A percentile compares a stretch with the other conserved stretches of the same genome.
These are phyloP conservation scores for Felis chaus DNA, from an alignment of 2,113 vertebrate genomes.

Conservation along the genomic window DNA sequence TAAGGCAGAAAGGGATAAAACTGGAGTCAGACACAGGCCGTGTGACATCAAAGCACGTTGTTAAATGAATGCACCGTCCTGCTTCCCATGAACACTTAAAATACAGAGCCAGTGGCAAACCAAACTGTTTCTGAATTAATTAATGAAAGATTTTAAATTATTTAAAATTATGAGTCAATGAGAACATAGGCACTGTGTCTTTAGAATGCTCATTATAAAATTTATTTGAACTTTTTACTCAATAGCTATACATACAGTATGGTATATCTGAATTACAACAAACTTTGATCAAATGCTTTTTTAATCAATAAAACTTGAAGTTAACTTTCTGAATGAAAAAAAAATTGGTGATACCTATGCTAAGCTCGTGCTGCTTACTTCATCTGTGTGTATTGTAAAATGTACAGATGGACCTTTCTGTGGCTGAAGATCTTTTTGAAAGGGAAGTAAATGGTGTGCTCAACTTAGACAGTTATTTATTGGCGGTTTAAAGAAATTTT, in stretches of 20 bases:
- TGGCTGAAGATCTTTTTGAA: neutral
- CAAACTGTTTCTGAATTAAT: neutral
- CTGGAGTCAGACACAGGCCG: neutral
- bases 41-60: neutral
- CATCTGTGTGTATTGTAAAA: neutral
- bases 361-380: neutral
- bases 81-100: neutral
- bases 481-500: neutral
- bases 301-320: slow-evolving; percentile 16
- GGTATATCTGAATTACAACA: neutral
- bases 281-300: neutral
- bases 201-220: neutral
- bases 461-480: slow-evolving; percentile 17
- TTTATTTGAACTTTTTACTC: slow-evolving; percentile 3
- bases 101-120: neutral
- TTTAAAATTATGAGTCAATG: neutral
- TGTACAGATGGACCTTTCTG: neutral
- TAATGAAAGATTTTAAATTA: neutral
- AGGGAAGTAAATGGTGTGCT: neutral
- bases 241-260: neutral
- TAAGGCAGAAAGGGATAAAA: neutral
- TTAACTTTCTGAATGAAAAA: neutral
- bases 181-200: neutral
- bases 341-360: neutral
- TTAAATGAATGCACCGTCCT: neutral